Evolutionary conservation across 2,797 vertebrate species (phyloP).

Genomic region (Pantherophis vulpinus): DNA sequence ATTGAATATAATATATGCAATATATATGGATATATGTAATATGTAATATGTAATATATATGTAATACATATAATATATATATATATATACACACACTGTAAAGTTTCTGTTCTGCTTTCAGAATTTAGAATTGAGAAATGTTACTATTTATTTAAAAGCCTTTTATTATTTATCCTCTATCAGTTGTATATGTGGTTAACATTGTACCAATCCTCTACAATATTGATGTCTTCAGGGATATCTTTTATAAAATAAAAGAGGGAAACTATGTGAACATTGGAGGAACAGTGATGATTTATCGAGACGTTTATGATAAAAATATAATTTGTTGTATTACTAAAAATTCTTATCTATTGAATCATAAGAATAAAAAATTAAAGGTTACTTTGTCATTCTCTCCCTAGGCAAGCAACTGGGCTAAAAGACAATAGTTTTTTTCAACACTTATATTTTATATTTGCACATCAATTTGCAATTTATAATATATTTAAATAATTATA

Average conservation of each 20-base stretch:
- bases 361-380: constrained; percentile 25
- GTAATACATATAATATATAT: too few species aligned
- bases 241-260: constrained; percentile 40
- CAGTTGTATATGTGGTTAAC: constrained; percentile 31
- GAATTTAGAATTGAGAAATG: neutral
- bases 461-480: constrained; percentile 24
- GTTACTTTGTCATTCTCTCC: constrained; percentile 27
- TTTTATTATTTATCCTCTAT: constrained; percentile 28
- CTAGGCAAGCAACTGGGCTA: constrained; percentile 29
- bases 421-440: neutral
- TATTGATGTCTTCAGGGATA: constrained; percentile 23
- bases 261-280: constrained; percentile 12
- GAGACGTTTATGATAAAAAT: constrained; percentile 19
- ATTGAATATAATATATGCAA: constrained; percentile 3
- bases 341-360: constrained; percentile 34
- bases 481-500: constrained; percentile 33
- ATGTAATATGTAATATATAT: neutral
- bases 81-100: neutral
- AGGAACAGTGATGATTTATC: constrained; percentile 24
- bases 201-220: constrained; percentile 31
- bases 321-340: constrained; percentile 16
- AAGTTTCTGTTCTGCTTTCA: constrained; percentile 31
- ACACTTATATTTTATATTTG: constrained; percentile 33
- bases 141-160: constrained; percentile 8
- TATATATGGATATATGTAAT: neutral